Evolutionary conservation across 2,113 vertebrate genomes (phyloP).

Genomic region (Otolemur garnettii): DNA sequence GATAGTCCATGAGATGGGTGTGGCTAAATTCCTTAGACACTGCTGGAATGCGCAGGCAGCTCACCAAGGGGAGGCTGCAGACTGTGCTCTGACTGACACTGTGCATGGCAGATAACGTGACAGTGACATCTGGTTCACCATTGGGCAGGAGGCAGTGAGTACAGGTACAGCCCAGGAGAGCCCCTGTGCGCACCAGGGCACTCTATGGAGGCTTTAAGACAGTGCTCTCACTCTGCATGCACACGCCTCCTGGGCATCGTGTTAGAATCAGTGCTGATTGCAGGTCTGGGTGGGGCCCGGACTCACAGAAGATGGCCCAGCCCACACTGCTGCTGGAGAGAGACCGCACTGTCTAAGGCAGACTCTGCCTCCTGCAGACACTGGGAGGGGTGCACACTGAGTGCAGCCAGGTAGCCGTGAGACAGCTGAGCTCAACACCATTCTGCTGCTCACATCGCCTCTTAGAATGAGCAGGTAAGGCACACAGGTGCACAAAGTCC

Average conservation of each 20-base stretch:
- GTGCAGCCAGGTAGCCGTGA: background rate
- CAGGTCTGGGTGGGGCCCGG: background rate
- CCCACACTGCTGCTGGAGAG: rapidly evolving
- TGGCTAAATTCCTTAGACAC: background rate
- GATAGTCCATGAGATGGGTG: rapidly evolving
- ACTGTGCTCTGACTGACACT: rapidly evolving
- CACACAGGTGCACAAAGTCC: background rate
- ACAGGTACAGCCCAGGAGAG: too few relatives aligned
- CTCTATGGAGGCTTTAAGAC: background rate
- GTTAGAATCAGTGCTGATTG: rapidly evolving
- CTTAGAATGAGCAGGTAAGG: background rate
- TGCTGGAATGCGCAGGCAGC: rapidly evolving
- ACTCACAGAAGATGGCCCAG: background rate
- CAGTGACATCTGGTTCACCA: rapidly evolving
- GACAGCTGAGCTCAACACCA: background rate
- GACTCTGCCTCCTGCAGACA: background rate
- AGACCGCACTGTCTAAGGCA: background rate
- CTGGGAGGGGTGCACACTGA: background rate
- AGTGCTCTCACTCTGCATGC: background rate
- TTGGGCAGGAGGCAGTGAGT: background rate
- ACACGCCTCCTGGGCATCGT: rapidly evolving
- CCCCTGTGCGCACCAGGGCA: too few relatives aligned
- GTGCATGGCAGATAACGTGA: rapidly evolving
- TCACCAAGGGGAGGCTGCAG: rapidly evolving
- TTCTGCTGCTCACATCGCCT: background rate